These are phyloP conservation scores for Rhogogaster chlorosoma DNA, from an alignment of 2,888 invertebrate genomes.

Conservation along the genomic window DNA sequence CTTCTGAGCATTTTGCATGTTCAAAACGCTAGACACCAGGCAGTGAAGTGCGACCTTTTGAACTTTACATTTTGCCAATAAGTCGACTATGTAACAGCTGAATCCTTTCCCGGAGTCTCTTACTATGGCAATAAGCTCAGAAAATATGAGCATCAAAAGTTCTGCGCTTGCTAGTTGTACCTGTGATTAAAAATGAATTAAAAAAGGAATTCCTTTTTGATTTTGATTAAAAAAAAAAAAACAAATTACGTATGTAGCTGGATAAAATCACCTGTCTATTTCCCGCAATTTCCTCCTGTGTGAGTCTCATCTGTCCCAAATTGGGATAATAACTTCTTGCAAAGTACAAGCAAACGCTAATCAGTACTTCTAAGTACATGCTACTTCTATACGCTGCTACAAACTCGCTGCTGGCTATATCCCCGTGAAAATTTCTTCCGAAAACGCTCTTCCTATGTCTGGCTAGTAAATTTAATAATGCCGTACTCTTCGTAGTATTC, in stretches of 20 bases:
- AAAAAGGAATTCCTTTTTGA: neutral
- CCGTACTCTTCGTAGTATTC: conserved; percentile 79
- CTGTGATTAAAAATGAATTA: conserved; percentile 70
- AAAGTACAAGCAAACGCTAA: conserved; percentile 88
- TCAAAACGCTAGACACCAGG: conserved; percentile 87
- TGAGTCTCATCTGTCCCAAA: conserved; percentile 84
- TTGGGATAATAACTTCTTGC: conserved; percentile 89
- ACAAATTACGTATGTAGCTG: too few relatives aligned
- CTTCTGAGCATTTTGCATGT: conserved; percentile 77
- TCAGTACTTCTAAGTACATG: conserved; percentile 90
- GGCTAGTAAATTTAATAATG: conserved; percentile 83
- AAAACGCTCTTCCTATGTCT: conserved; percentile 90
- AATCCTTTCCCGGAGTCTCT: conserved; percentile 88
- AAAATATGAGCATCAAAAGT: conserved; percentile 85
- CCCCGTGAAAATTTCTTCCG: conserved; percentile 84
- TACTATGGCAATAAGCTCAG: conserved; percentile 86
- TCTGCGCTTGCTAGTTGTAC: conserved; percentile 89
- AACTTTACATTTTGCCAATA: conserved; percentile 88
- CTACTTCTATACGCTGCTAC: conserved; percentile 86
- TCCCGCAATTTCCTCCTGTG: conserved; percentile 85
- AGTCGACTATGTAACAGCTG: conserved; percentile 87
- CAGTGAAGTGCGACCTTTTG: conserved; percentile 92
- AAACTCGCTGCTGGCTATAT: conserved; percentile 82
- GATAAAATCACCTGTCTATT: conserved; percentile 81
- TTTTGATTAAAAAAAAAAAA: neutral